Percentiles rank a stretch among this genome's conserved stretches.
phyloP scores from a whole-genome alignment of 1,140 invertebrate genomes.

The Drosophila ananassae region DNA sequence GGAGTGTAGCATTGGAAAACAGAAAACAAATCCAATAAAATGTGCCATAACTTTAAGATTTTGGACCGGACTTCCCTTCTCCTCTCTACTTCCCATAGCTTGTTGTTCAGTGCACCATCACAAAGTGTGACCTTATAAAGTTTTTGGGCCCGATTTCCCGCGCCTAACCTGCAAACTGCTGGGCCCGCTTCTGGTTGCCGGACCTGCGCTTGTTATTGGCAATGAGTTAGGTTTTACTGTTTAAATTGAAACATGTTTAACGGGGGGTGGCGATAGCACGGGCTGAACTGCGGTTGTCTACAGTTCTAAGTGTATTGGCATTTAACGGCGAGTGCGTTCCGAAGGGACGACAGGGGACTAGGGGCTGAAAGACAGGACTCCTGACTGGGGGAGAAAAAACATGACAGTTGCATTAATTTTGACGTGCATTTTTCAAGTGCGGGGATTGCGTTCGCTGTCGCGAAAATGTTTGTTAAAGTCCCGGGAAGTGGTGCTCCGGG shows the following conservation, averaged over 20 bases:
- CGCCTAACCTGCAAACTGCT: neutral
- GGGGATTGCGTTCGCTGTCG: constrained; percentile 53
- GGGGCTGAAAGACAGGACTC: neutral
- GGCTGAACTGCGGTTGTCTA: constrained; percentile 47
- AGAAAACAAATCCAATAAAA: no score
- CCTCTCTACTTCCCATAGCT: no score
- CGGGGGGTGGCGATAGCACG: neutral
- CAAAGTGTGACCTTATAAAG: no score
- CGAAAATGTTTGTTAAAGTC: constrained; percentile 63
- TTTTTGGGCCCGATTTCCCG: neutral
- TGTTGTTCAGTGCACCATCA: no score
- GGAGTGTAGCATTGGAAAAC: no score
- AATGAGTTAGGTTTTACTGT: constrained; percentile 82
- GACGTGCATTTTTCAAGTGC: constrained; percentile 80
- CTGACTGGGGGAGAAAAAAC: constrained; percentile 47
- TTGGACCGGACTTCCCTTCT: no score
- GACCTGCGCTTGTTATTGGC: constrained; percentile 70
- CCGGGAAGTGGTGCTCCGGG: constrained; percentile 9
- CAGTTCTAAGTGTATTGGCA: constrained; percentile 81
- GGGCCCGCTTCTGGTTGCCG: constrained; percentile 17
- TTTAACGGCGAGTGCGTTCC: constrained; percentile 73
- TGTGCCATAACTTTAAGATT: no score
- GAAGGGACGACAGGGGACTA: neutral
- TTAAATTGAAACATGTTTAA: constrained; percentile 74
- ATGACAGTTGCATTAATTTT: constrained; percentile 83